Percentiles rank a stretch among this genome's conserved stretches.
phyloP scores from a whole-genome alignment of 2,888 invertebrate species.

The Creontiades dilutus region DNA sequence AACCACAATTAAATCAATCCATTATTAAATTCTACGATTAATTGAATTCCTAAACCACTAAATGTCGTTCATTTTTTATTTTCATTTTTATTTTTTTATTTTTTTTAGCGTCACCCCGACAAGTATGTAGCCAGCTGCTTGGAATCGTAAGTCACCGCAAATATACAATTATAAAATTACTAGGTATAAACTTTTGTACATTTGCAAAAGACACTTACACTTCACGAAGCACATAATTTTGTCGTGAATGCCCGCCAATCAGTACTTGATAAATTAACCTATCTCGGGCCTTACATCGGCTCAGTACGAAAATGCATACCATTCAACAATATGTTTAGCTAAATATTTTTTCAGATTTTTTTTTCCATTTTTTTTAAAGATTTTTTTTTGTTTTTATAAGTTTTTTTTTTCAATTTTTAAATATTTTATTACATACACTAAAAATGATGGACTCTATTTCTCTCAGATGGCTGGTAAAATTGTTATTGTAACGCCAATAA shows the following conservation, averaged over 20 bases:
- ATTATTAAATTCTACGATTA: slow-evolving; percentile 70
- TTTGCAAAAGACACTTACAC: slow-evolving; percentile 61
- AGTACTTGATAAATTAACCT: slow-evolving; percentile 71
- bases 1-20: slow-evolving; percentile 68
- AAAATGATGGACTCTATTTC: slow-evolving; percentile 67
- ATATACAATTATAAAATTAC: slow-evolving; percentile 59
- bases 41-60: slow-evolving; percentile 69
- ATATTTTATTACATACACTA: slow-evolving; percentile 60
- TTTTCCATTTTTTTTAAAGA: slow-evolving; percentile 44
- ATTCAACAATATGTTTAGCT: slow-evolving; percentile 69
- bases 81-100: slow-evolving; percentile 50
- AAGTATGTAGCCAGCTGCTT: slow-evolving; percentile 34
- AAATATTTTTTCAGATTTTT: slow-evolving; percentile 62
- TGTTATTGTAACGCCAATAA: slow-evolving; percentile 46
- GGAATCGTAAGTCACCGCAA: slow-evolving; percentile 62
- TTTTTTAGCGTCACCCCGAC: slow-evolving; percentile 62
- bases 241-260: slow-evolving; percentile 55
- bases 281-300: slow-evolving; percentile 63
- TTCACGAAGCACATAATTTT: slow-evolving; percentile 32
- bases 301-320: slow-evolving; percentile 71
- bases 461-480: slow-evolving; percentile 60
- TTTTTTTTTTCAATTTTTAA: slow-evolving; percentile 43
- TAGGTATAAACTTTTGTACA: slow-evolving; percentile 56
- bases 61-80: slow-evolving; percentile 61
- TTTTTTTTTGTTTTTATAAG: slow-evolving; percentile 52